Evolutionary conservation across 1,140 invertebrate species (phyloP).

Genomic region (Lordiphosa clarofinis): DNA sequence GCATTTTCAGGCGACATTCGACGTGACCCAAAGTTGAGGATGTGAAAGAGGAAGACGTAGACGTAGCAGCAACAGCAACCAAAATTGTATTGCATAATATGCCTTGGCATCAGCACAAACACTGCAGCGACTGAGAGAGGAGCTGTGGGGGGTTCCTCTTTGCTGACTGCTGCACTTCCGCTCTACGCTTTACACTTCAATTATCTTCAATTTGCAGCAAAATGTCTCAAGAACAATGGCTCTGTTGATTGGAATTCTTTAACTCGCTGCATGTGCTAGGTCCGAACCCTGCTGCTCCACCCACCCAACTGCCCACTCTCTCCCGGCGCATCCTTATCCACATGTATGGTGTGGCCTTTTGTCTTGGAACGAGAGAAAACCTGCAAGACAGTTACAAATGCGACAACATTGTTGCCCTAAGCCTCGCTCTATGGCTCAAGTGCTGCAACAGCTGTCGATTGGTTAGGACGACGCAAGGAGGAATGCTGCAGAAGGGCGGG

Average conservation of each 20-base stretch:
- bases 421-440: constrained; percentile 19
- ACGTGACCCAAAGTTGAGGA: constrained; percentile 53
- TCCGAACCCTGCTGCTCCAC: constrained; percentile 7
- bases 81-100: constrained; percentile 73
- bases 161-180: constrained; percentile 74
- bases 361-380: constrained; percentile 17
- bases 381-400: constrained; percentile 76
- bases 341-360: constrained; percentile 1
- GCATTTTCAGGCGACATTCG: constrained; percentile 38
- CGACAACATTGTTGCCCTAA: constrained; percentile 70
- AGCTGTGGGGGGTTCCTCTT: constrained; percentile 10
- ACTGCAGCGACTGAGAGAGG: not conserved
- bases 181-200: constrained; percentile 73
- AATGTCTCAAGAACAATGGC: constrained; percentile 76
- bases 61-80: constrained; percentile 14
- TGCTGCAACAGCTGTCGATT: constrained; percentile 46
- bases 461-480: not conserved
- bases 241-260: constrained; percentile 76
- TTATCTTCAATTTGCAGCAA: constrained; percentile 73
- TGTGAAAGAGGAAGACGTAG: not conserved
- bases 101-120: constrained; percentile 54
- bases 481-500: not conserved
- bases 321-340: not conserved
- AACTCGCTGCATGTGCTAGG: constrained; percentile 65
- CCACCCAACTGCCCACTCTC: too few relatives aligned